Evolutionary conservation across 2,113 vertebrate genomes (phyloP).

Genomic region (Pteronura brasiliensis): DNA sequence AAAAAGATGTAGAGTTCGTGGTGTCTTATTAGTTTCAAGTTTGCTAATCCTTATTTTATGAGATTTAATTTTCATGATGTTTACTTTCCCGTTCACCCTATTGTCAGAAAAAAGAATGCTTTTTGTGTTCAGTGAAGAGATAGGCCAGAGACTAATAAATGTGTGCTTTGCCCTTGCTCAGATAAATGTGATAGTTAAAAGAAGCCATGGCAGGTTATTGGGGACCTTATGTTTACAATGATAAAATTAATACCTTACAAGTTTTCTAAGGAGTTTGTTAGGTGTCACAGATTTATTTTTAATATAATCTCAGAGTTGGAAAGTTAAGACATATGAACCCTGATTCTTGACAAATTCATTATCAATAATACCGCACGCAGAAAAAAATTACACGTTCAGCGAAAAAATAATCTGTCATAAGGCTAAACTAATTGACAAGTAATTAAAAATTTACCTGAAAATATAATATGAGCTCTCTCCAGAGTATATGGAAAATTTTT

Average conservation of each 20-base stretch:
- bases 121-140: neutral
- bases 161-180: neutral
- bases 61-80: constrained; percentile 65
- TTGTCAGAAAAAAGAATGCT: constrained; percentile 28
- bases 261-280: constrained; percentile 20
- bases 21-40: constrained; percentile 66
- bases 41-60: constrained; percentile 74
- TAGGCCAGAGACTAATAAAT: neutral
- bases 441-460: constrained; percentile 49
- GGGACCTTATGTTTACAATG: neutral
- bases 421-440: constrained; percentile 36
- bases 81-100: constrained; percentile 42
- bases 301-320: constrained; percentile 35
- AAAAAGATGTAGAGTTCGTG: constrained; percentile 27
- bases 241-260: constrained; percentile 46
- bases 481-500: neutral
- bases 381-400: constrained; percentile 18
- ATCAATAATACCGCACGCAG: neutral
- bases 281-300: constrained; percentile 58
- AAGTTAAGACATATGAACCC: neutral
- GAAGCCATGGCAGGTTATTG: neutral
- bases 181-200: neutral
- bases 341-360: constrained; percentile 44
- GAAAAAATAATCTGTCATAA: constrained; percentile 2
- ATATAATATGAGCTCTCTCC: neutral